Evolutionary conservation across 1,140 invertebrate species (phyloP), one percentile per base, ranked within the genome.

Genomic region (Oscheius sp.): DNA sequence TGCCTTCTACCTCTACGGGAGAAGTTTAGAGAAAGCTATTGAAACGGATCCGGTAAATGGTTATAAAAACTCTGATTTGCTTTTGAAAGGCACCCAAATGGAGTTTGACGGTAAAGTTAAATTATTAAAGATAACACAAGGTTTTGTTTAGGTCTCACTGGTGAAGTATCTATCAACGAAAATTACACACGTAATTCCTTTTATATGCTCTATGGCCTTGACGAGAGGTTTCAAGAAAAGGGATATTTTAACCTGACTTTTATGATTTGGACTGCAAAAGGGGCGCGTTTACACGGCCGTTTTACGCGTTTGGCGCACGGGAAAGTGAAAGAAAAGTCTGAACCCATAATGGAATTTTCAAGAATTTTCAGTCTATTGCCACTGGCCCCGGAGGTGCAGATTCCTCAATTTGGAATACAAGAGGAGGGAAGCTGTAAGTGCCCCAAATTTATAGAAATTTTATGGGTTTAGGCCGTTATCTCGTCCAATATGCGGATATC

Each of bases 161-260:
- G 72, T 29, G 64, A 74, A 38, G 72, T 74, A 4, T 68, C 64
- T 1, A 74, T 74, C 55, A 74, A 74, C 34, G 49, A 45, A n/a
- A 74, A 74, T 42, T 46, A 61, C 28, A 68, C 65, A 4, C 38
- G 72, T 1, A 64, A 69, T 0, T 65, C 72, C 15, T 68, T 59
- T 10, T 38, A 68, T 38, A 68, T 74, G 64, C 65, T 74, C 52
- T 68, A 67, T 20, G 72, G 64, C 1, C 65, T 74, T 0, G 55
- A 68, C 26, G 55, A 67, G n/a, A 59, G 61, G 1, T 67, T 68
- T 58, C 55, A 74, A n/a, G 63, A 67, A 29, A 31, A 58, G 3
- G 38, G 38, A 28, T 74, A 18, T 65, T 49, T 62, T 26, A 67
- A 74, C 20, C 20, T 74, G 28, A 63, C 65, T n/a, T 68, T 55